A percentile compares a stretch with the other conserved stretches of the same genome.
phyloP scores from a whole-genome alignment of 2,888 invertebrate species.

The Oligia strigilis region DNA sequence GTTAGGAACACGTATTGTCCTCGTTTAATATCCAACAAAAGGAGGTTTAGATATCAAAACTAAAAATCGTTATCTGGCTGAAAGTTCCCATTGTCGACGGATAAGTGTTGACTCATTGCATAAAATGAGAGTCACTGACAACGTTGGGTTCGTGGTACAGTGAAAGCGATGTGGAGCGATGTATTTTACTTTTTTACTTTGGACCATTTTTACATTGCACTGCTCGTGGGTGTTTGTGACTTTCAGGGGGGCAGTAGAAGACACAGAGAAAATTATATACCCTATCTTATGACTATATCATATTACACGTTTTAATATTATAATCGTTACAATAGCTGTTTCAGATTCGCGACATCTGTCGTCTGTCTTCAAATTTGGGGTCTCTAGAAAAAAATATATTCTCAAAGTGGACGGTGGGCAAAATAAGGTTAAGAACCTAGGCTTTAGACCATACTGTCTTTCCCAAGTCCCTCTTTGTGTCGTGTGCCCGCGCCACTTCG shows the following conservation, averaged over 20 bases:
- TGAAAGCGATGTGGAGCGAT: slow-evolving; percentile 37
- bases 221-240: too few species aligned
- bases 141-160: slow-evolving; percentile 49
- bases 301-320: too few species aligned
- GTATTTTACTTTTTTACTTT: not conserved
- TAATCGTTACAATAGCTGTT: too few species aligned
- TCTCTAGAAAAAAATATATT: too few species aligned
- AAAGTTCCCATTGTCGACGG: slow-evolving; percentile 76
- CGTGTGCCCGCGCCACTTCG: not conserved
- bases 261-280: too few species aligned
- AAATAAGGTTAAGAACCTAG: too few species aligned
- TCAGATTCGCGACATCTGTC: too few species aligned
- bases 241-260: too few species aligned
- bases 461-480: not conserved
- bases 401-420: too few species aligned
- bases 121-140: slow-evolving; percentile 77
- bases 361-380: too few species aligned
- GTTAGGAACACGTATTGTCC: slow-evolving; percentile 47
- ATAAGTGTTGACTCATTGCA: slow-evolving; percentile 78
- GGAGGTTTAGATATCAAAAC: slow-evolving; percentile 74
- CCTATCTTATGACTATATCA: too few species aligned
- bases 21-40: slow-evolving; percentile 66
- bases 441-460: not conserved
- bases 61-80: slow-evolving; percentile 77
- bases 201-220: not conserved